These are phyloP conservation scores for Balearica regulorum DNA, from an alignment of 2,797 vertebrate species.

Conservation along the genomic window DNA sequence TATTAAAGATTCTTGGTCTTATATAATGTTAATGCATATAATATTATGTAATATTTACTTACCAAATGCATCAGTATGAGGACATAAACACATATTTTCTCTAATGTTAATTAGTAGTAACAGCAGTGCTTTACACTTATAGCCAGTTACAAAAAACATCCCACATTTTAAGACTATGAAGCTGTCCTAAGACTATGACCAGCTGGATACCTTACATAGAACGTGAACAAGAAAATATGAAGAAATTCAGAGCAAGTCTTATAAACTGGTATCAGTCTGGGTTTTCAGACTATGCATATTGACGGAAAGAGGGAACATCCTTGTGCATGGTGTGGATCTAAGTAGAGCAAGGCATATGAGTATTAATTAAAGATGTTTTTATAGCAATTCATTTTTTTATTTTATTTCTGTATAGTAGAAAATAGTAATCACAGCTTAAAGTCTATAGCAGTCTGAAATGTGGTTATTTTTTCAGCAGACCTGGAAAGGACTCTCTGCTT, in stretches of 20 bases:
- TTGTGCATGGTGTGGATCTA: background rate
- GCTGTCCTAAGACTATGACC: background rate
- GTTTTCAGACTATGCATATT: background rate
- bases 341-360: background rate
- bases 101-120: background rate
- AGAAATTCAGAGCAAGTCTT: background rate
- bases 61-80: background rate
- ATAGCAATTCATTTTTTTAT: background rate
- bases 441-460: background rate
- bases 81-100: background rate
- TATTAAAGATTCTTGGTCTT: background rate
- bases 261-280: background rate
- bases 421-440: background rate
- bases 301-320: background rate
- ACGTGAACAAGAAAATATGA: background rate
- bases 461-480: background rate
- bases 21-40: background rate
- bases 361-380: background rate
- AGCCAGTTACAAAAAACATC: background rate
- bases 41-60: background rate
- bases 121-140: background rate
- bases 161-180: background rate
- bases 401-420: background rate
- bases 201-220: background rate
- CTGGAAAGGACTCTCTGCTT: background rate